A percentile compares a stretch with the other conserved stretches of the same genome.
These are phyloP conservation scores for Ephialtes manifestator DNA, from an alignment of 2,888 invertebrate species.

Conservation along the genomic window DNA sequence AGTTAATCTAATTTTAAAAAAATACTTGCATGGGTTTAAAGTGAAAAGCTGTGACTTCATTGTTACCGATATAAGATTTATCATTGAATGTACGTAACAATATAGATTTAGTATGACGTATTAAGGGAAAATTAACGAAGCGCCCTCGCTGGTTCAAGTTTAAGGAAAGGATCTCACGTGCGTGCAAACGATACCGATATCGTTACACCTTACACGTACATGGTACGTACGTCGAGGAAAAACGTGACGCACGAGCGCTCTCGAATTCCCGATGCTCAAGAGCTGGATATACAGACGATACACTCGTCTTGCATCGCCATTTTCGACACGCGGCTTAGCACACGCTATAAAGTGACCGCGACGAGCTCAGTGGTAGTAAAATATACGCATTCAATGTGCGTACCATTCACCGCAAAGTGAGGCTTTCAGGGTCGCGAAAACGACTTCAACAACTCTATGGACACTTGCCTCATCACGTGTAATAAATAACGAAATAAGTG, in stretches of 20 bases:
- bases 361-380: conserved; percentile 45
- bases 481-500: conserved; percentile 1
- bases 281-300: conserved; percentile 17
- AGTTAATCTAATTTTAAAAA: too few species aligned
- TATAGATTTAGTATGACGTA: background rate
- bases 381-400: conserved; percentile 60
- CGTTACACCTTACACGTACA: conserved; percentile 24
- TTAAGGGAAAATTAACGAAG: conserved; percentile 1
- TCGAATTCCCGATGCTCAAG: conserved; percentile 53
- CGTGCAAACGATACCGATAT: conserved; percentile 9
- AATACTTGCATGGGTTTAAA: too few species aligned
- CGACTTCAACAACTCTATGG: background rate
- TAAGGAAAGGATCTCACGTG: conserved; percentile 40
- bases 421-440: conserved; percentile 35
- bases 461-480: background rate
- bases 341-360: conserved; percentile 40
- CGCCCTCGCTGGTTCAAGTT: background rate
- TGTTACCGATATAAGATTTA: too few species aligned
- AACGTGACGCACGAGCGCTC: conserved; percentile 61
- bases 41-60: too few species aligned
- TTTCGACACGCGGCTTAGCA: conserved; percentile 38
- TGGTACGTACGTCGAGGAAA: conserved; percentile 17
- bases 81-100: background rate
- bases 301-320: conserved; percentile 43
- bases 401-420: conserved; percentile 29